Evolutionary conservation across 1,140 invertebrate species (phyloP).

Genomic region (Pteromalus puparum): DNA sequence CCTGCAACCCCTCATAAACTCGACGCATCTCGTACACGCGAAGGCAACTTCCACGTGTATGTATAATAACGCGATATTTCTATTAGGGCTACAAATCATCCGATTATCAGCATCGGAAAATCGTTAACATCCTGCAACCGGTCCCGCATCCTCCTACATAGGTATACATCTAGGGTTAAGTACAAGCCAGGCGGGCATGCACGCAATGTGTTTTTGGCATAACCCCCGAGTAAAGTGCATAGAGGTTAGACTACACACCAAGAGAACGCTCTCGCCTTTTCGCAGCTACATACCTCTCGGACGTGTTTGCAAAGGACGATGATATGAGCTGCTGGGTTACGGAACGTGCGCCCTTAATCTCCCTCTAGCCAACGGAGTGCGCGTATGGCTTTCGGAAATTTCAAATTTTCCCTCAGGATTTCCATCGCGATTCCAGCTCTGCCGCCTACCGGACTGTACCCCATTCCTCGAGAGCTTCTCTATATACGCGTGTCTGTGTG

Average conservation of each 20-base stretch:
- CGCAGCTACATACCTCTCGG: background rate
- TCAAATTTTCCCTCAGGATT: conserved; percentile 10
- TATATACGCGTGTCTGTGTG: too few species aligned
- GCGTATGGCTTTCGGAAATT: background rate
- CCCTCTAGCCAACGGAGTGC: background rate
- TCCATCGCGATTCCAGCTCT: background rate
- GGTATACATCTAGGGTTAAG: too few species aligned
- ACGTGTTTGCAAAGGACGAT: background rate
- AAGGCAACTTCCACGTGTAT: background rate
- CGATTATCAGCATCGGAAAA: background rate
- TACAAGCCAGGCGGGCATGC: too few species aligned
- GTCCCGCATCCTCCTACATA: too few species aligned
- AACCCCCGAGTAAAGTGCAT: background rate
- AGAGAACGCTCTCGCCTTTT: background rate
- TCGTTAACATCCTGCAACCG: background rate
- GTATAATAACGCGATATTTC: background rate
- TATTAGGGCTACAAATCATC: background rate
- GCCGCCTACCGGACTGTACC: background rate
- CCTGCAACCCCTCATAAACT: background rate
- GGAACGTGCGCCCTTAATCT: background rate
- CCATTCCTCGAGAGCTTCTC: background rate
- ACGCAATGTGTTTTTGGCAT: too few species aligned
- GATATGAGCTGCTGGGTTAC: background rate
- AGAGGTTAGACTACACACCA: background rate
- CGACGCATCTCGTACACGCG: background rate